These are phyloP conservation scores for Neodiprion fabricii DNA, from an alignment of 1,140 invertebrate species.

Conservation along the genomic window DNA sequence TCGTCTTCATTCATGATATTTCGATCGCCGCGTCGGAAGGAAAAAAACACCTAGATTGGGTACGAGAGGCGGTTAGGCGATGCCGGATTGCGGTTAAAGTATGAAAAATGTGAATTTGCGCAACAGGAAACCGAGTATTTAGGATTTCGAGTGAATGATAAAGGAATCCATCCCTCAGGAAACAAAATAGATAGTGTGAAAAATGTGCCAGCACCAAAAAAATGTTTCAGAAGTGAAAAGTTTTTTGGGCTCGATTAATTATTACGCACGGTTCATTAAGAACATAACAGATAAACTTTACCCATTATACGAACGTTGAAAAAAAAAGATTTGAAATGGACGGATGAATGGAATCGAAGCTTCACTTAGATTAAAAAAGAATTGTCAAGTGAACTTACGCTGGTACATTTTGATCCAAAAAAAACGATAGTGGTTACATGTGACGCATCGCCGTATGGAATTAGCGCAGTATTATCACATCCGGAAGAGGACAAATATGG, in stretches of 20 bases:
- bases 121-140: slow-evolving; percentile 38
- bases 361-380: slow-evolving; percentile 35
- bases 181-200: neutral
- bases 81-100: slow-evolving; percentile 8
- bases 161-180: slow-evolving; percentile 35
- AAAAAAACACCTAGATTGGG: slow-evolving; percentile 6
- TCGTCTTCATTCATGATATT: slow-evolving; percentile 33
- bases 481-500: neutral
- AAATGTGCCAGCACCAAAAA: neutral
- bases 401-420: slow-evolving; percentile 41
- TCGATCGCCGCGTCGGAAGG: slow-evolving; percentile 26
- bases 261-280: slow-evolving; percentile 45
- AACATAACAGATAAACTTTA: slow-evolving; percentile 38
- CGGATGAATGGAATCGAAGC: slow-evolving; percentile 28
- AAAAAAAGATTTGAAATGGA: slow-evolving; percentile 38
- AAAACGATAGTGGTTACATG: slow-evolving; percentile 16
- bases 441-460: slow-evolving; percentile 18
- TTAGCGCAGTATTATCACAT: slow-evolving; percentile 14
- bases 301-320: slow-evolving; percentile 38
- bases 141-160: slow-evolving; percentile 35
- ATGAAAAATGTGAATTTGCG: slow-evolving; percentile 43
- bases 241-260: slow-evolving; percentile 40
- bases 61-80: slow-evolving; percentile 7
- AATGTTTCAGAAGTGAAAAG: slow-evolving; percentile 34
- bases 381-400: slow-evolving; percentile 40